Evolutionary conservation across 2,113 vertebrate genomes (phyloP).

Genomic region (Cyanoderma ruficeps): DNA sequence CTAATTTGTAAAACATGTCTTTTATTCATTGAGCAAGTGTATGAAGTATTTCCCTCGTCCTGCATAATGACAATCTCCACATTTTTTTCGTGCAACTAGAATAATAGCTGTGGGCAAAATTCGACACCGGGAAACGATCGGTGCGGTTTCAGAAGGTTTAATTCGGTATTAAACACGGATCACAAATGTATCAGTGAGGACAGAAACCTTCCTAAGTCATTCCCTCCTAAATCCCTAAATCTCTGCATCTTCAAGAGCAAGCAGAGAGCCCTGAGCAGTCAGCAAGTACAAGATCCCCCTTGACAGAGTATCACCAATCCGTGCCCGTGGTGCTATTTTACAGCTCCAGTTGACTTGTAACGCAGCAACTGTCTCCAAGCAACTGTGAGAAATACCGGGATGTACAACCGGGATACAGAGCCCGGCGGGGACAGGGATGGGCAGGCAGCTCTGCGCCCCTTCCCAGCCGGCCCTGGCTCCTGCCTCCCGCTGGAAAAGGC

Average conservation of each 20-base stretch:
- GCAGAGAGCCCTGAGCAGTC: neutral
- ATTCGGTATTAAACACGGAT: neutral
- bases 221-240: neutral
- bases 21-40: neutral
- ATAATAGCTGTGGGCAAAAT: neutral
- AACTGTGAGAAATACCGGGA: conserved; percentile 72
- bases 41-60: neutral
- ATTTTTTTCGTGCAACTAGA: neutral
- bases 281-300: neutral
- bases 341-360: conserved; percentile 71
- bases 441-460: neutral
- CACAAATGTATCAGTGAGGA: neutral
- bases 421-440: neutral
- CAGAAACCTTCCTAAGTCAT: neutral
- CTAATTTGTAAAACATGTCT: neutral
- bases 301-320: neutral
- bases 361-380: conserved; percentile 86
- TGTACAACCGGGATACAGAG: neutral
- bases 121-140: neutral
- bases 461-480: neutral
- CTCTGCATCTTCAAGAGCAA: neutral
- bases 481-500: neutral
- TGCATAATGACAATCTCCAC: neutral
- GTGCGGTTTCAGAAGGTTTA: neutral
- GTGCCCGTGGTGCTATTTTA: conserved; percentile 55